These are phyloP conservation scores for Cryptosula pallasiana DNA, from an alignment of 2,888 invertebrate species.

Conservation along the genomic window DNA sequence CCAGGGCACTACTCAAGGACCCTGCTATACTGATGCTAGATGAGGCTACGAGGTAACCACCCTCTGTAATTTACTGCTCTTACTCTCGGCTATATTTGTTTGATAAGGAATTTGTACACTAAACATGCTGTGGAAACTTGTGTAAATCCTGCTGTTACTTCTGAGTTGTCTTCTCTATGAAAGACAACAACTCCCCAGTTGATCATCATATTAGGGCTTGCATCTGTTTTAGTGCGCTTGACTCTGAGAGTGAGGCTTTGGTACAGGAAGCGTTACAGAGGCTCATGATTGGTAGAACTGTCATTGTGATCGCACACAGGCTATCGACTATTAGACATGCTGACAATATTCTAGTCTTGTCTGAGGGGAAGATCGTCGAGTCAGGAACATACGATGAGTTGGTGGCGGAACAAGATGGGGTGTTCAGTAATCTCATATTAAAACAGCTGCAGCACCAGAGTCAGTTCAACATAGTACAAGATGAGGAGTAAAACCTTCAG, in stretches of 20 bases:
- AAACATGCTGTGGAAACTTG: no score
- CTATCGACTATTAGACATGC: slow-evolving; percentile 88
- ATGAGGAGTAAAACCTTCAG: no score
- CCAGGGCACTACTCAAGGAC: slow-evolving; percentile 83
- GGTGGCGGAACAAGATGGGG: slow-evolving; percentile 66
- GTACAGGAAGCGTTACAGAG: slow-evolving; percentile 84
- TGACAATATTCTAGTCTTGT: slow-evolving; percentile 81
- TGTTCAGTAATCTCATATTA: slow-evolving; percentile 70
- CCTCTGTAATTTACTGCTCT: no score
- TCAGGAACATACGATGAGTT: slow-evolving; percentile 73
- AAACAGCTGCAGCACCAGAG: slow-evolving; percentile 34
- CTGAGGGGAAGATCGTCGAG: slow-evolving; percentile 74
- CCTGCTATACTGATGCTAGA: slow-evolving; percentile 87
- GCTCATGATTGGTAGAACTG: slow-evolving; percentile 76
- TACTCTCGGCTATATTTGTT: no score
- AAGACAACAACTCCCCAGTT: no score
- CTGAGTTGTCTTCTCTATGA: no score
- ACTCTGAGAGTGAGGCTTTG: slow-evolving; percentile 80
- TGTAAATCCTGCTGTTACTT: no score
- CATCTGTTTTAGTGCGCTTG: slow-evolving; percentile 76
- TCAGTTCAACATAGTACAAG: neutral
- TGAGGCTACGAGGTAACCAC: slow-evolving; percentile 74
- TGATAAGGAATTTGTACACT: no score
- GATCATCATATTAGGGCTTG: no score
- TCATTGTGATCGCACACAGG: slow-evolving; percentile 88